Evolutionary conservation across 1,140 invertebrate species (phyloP), one percentile per base, ranked within the genome.

Genomic region (Drepana arcuata): DNA sequence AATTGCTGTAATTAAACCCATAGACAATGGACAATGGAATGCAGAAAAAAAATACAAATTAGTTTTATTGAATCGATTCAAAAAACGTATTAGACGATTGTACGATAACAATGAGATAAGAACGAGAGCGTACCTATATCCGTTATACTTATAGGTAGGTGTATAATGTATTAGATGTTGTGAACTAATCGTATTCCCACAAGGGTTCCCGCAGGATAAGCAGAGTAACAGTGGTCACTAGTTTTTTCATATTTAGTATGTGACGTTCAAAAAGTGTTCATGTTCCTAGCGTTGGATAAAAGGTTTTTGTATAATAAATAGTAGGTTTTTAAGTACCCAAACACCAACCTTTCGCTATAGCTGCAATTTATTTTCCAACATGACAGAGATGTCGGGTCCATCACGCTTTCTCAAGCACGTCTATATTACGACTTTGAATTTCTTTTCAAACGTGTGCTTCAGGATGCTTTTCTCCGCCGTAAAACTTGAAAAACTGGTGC

Each of bases 31-130:
- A 41, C 38, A 34, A 41, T 41, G 25, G 35, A 21, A 13, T 12
- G 28, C 31, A 41, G 38, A 41, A 33, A 41, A 41, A 41, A 41
- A 39, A 41, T 18, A 7, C 21, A 41, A 21, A 21, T 34, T 41
- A 28, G n/a, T n/a, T n/a, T n/a, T n/a, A 23, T 41, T 41, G 14
- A 31, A 41, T 28, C 24, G 31, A 18, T 18, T 31, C 15, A 9
- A 21, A 21, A 27, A 6, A 9, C 18, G 15, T 29, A 27, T 4
- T 1, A 3, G n/a, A 6, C 14, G 21, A n/a, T 40, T 32, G 38
- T 41, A n/a, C 24, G 36, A 24, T 40, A 27, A 27, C 28, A 38
- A 31, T 31, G 27, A 16, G 16, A 29, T 27, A 16, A 10, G 28
- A 37, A 23, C 25, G 29, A 37, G 15, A 32, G 16, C 16, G 25